Evolutionary conservation across 1,140 invertebrate species (phyloP), one percentile per base, ranked within the genome.

Genomic region (Zelostemma sp.): DNA sequence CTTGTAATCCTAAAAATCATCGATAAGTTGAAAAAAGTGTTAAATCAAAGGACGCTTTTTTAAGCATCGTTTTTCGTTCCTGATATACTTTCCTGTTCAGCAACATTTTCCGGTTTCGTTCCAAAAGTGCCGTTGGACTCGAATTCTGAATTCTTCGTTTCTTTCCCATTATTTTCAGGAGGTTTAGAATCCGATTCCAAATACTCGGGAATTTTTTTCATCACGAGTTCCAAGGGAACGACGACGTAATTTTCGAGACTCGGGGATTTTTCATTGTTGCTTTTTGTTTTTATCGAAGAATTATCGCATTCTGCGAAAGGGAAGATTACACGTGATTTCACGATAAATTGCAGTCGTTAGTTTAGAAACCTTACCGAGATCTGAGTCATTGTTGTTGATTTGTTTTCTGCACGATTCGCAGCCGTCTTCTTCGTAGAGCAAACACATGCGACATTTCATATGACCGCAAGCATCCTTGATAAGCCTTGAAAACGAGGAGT

Each of bases 381-480:
- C 21, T 3, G 21, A 3, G 17, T 54, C 60, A 56, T 53, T 56
- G 35, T 31, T 64, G 19, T 41, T 45, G 63, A 43, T 6, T 47
- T 73, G 55, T 11, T 68, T 61, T 14, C 61, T 46, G 51, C 83
- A 85, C 8, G 73, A 66, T 56, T 78, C 82, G 48, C 81, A 84
- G 4, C 82, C 82, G 41, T 80, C 66, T 41, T 83, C 82, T 48
- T 85, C 83, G n/a, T 81, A 73, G 16, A 84, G 38, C 15, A 84
- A 64, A 63, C 83, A 85, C 59, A 84, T 74, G 6, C 81, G 74
- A 68, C 82, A 85, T 67, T 85, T 85, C 33, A 57, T 71, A 56
- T 85, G 83, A 2, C 82, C 83, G 59, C 83, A 84, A 4, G 66
- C 74, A 63, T 84, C 83, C 60, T 77, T 75, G 9, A 84, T 65